Evolutionary conservation across 2,113 vertebrate species (phyloP).

Genomic region (Baryphthengus martii): DNA sequence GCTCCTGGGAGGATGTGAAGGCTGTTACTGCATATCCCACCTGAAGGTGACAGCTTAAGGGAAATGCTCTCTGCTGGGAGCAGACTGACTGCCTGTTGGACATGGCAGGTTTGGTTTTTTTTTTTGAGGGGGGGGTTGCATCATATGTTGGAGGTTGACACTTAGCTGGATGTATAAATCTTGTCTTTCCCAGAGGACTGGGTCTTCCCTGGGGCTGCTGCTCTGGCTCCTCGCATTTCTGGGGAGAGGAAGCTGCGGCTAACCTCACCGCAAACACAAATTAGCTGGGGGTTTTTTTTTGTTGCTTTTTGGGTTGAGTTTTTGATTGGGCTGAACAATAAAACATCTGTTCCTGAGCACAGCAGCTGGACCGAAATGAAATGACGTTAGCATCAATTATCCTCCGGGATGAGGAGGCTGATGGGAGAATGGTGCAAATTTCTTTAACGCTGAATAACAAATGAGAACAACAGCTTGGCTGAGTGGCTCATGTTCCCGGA

Average conservation of each 20-base stretch:
- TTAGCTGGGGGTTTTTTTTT: background rate
- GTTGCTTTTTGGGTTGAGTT: background rate
- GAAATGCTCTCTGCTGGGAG: conserved; percentile 5
- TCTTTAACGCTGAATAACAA: background rate
- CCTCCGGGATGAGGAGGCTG: conserved; percentile 18
- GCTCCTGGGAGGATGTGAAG: background rate
- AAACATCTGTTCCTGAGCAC: conserved; percentile 75
- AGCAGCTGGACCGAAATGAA: conserved; percentile 70
- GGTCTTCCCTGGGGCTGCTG: background rate
- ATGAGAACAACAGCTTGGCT: conserved; percentile 25
- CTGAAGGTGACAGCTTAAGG: background rate
- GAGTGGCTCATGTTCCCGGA: background rate
- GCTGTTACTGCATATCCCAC: accelerated
- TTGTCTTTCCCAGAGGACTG: background rate
- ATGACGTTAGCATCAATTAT: conserved; percentile 72
- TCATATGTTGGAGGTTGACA: background rate
- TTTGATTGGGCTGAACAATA: conserved; percentile 70
- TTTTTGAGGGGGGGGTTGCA: background rate
- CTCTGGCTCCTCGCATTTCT: background rate
- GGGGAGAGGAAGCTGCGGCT: background rate
- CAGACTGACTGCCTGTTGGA: background rate
- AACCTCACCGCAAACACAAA: background rate
- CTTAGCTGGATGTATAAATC: background rate
- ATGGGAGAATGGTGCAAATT: background rate
- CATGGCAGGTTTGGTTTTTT: background rate